Base-by-base conservation (phyloP, 2,888 invertebrate genomes). In the Pelosia muscerda region DNA sequence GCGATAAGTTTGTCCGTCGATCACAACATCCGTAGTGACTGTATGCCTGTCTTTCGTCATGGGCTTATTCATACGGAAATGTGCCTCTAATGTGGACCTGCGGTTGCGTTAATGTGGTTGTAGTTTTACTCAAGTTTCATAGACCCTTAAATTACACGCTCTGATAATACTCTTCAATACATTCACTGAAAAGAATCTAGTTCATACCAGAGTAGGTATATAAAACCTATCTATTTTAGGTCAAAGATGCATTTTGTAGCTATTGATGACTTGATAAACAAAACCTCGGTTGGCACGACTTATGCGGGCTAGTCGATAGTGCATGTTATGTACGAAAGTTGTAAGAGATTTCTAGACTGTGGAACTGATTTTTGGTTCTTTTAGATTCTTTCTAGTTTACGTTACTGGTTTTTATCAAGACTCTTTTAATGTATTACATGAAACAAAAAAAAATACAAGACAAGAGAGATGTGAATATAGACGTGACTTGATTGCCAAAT, bases 291-390 rank as follows among this genome's bases (percentile, higher is more conserved):
- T 84, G 87, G 87, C 89, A 84, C 84, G 86, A 84, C 85, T 76
- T 82, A 89, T 90, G 84, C 86, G 86, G 88, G 86, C 81, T 90
- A 90, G 90, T 91, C 87, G 87, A 84, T 86, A 86, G 81, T 78
- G 85, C 86, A 85, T 87, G 89, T 73, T 77, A 68, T 79, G 86
- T 81, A 81, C 89, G 57, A 28, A 81, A 81, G 76, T 73, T 86
- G 89, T 87, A 81, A 85, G 76, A 76, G 76, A 82, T 79, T 78
- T n/a, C 83, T 86, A 82, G 75, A 76, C 79, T 84, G 81, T 78
- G 79, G 72, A 84, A 84, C 79, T 80, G 73, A 61, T 71, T 72
- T 74, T 75, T 78, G n/a, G n/a, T 75, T 78, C 78, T 75, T 69
- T 65, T 69, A 55, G 69, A 57, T 68, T 53, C 58, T 69, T 63